phyloP scores from a whole-genome alignment of 2,797 vertebrate species.

The Acomys russatus region DNA sequence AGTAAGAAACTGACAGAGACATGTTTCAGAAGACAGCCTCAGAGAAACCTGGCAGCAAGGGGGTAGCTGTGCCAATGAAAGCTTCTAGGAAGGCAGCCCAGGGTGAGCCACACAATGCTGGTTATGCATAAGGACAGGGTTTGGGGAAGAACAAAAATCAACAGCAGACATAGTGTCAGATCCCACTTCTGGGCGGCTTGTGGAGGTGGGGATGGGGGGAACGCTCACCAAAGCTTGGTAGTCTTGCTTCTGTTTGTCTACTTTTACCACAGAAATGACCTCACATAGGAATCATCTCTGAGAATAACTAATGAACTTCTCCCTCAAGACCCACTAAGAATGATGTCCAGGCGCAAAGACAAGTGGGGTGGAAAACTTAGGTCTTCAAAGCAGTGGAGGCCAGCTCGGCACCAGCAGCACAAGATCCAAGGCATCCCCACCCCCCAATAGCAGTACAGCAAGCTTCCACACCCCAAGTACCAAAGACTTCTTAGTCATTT shows the following conservation, averaged over 20 bases:
- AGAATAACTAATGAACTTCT: background rate
- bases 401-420: accelerated
- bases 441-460: background rate
- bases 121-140: background rate
- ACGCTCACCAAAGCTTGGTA: no score
- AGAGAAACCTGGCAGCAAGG: background rate
- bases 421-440: accelerated
- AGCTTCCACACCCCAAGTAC: background rate
- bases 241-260: background rate
- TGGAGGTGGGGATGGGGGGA: no score
- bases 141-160: no score
- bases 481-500: background rate
- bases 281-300: background rate
- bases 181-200: background rate
- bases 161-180: background rate
- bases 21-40: background rate
- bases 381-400: background rate
- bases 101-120: no score
- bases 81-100: accelerated
- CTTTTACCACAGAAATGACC: background rate
- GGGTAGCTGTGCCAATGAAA: background rate
- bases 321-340: background rate
- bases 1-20: accelerated
- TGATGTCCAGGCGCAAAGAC: background rate
- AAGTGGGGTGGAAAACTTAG: background rate